Conservation (phyloP, 1,140 invertebrate species). For the Potamilus streckersoni region DNA sequence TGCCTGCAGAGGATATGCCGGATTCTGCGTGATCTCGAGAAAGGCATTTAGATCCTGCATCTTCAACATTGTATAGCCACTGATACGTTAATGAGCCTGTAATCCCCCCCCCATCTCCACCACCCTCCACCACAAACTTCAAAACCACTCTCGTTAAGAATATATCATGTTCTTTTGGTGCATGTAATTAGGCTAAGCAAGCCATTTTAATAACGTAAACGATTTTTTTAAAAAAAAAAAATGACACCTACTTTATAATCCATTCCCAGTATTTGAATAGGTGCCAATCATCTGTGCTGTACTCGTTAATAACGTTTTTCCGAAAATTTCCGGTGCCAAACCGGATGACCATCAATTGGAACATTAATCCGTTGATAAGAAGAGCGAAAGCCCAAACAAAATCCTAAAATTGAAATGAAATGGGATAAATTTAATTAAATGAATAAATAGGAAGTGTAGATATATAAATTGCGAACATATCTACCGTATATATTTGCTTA, state of each 20-base stretch:
- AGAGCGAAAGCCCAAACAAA: slow-evolving; percentile 62
- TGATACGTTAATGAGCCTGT: no score
- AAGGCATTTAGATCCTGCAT: no score
- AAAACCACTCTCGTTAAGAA: no score
- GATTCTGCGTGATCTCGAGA: no score
- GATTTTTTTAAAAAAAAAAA: neutral
- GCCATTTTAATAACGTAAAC: neutral
- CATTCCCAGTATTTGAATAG: slow-evolving; percentile 51
- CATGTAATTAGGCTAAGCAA: neutral
- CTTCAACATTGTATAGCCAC: no score
- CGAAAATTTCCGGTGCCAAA: slow-evolving; percentile 47
- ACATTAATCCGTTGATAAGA: slow-evolving; percentile 54
- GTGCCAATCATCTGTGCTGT: slow-evolving; percentile 54
- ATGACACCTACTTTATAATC: slow-evolving; percentile 47
- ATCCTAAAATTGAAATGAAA: slow-evolving; percentile 39
- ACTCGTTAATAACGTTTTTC: slow-evolving; percentile 45
- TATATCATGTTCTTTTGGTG: neutral
- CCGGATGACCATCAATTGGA: slow-evolving; percentile 47
- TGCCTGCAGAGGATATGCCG: no score
- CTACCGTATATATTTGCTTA: no score
- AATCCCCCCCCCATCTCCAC: no score
- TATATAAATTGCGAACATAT: no score
- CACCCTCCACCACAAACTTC: no score
- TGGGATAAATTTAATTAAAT: neutral
- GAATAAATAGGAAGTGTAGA: no score